Evolutionary conservation across 23 tunicate genomes (phyloP), one percentile per base, ranked within the genome.

Genomic region (Aplidium turbinatum): DNA sequence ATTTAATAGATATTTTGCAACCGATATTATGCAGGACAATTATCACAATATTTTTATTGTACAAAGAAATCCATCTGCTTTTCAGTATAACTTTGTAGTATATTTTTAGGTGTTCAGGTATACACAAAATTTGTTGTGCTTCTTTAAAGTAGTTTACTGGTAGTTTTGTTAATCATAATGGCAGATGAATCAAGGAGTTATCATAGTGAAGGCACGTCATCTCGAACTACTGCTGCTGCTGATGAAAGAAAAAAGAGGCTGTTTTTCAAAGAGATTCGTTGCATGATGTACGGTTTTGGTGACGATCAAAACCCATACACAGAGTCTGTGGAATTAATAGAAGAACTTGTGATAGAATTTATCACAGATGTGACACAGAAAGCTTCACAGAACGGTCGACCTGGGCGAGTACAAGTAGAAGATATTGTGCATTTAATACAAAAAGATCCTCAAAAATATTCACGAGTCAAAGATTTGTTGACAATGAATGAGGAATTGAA

Each of bases 291-390:
- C 63, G 99, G 99, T 19, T 94, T 94, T 62, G 99, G 99, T 3
- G 99, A 94, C 60, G 99, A 94, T 73, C 83, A 79, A 31, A 94
- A 94, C 57, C 99, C 99, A 1, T 94, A 94, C 78, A 94, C 99
- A n/a, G 99, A 94, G 73, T 86, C 99, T 11, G 91, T 79, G 32
- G 99, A 94, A 66, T 86, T 94, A 9, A 25, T 94, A 0, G 99
- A 94, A 65, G 99, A 94, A 77, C 94, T 94, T 42, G 99, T 94
- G 0, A 87, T 94, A 48, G 94, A 94, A 24, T 94, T 86, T 61
- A 87, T 94, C 33, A 87, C 88, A 0, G 99, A 94, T 26, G 19
- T 94, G 0, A 82, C 95, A 20, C 89, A 82, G 51, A 78, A 82
- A 77, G 95, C 99, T 19, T 66, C 82, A 22, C 86, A 94, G 35